Evolutionary conservation across 2,888 invertebrate genomes (phyloP).

Genomic region (Actias luna): DNA sequence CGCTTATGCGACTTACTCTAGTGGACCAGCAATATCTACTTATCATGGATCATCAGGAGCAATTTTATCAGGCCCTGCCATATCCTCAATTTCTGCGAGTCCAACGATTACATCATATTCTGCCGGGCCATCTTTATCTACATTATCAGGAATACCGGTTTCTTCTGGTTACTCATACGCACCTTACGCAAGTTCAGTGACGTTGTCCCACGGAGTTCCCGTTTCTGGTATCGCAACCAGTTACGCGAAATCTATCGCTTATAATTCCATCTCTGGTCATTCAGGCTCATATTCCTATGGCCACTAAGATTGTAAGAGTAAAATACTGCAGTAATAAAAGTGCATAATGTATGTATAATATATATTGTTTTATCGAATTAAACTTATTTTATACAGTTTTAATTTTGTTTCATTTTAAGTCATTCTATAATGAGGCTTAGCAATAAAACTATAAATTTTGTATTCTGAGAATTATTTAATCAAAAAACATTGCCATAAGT

Average conservation of each 20-base stretch:
- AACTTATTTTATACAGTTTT: conserved; percentile 8
- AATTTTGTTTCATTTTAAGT: not conserved
- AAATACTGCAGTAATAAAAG: not conserved
- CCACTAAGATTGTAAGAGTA: conserved; percentile 14
- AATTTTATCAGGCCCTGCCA: not conserved
- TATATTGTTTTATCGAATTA: conserved; percentile 18
- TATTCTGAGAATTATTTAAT: not conserved
- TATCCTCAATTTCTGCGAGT: not conserved
- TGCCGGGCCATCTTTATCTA: not conserved
- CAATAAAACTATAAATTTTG: not conserved
- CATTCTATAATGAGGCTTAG: not conserved
- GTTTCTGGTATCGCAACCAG: conserved; percentile 13
- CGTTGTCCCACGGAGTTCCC: conserved; percentile 13
- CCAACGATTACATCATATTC: not conserved
- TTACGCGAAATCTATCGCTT: conserved; percentile 26
- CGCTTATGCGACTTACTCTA: not conserved
- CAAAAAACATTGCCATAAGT: not conserved
- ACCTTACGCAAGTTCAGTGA: conserved; percentile 5
- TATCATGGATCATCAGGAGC: not conserved
- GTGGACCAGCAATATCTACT: not conserved
- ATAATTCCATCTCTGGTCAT: conserved; percentile 26
- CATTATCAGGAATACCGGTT: conserved; percentile 4
- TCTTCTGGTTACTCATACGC: conserved; percentile 10
- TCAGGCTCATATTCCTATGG: conserved; percentile 21
- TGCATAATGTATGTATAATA: conserved; percentile 12